Base-by-base conservation (phyloP, 2,888 invertebrate genomes). In the Caenorhabditis auriculariae region DNA sequence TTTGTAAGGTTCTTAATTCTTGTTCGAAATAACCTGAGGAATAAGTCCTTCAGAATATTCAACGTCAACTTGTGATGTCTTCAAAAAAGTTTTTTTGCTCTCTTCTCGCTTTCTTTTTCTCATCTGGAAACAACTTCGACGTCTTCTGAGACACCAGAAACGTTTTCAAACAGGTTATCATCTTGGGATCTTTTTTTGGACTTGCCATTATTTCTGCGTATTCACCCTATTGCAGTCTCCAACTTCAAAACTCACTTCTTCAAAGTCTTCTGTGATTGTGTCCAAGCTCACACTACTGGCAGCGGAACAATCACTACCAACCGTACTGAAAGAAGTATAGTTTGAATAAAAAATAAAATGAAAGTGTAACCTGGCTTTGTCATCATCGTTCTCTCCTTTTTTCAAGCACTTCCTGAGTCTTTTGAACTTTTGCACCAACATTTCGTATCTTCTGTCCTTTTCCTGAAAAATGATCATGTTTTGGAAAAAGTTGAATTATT, bases 261-360 rank as follows among this genome's bases (percentile, higher is more conserved):
- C 80, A 45, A 77, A 69, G 59, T 80, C 78, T 54, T 79, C 80
- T 21, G 73, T 68, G 49, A 80, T 80, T 17, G 78, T 78, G 54
- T 80, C 77, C 50, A 79, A 59, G 19, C 61, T 66, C 39, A 75
- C 66, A 26, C 67, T 63, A 43, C 75, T 75, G 39, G 75, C 79
- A 7, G 68, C 67, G 0, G 78, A 78, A 52, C 76, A 74, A 48
- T 79, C 77, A 24, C 72, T 72, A 15, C 75, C 78, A 38, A 61
- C 60, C 24, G 62, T 68, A 41, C 70, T 70, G 59, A 57, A 66
- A 65, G 21, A 27, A 38, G 23, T 9, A 32, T 9, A 32, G 35
- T 32, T 9, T 32, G 35, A n/a, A 32, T 32, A n/a, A 32, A 32
- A 32, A 32, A n/a, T 32, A 32, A 32, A n/a, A 32, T 12, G 35